Evolutionary conservation across 2,797 vertebrate species (phyloP).

Genomic region (Carapus acus): DNA sequence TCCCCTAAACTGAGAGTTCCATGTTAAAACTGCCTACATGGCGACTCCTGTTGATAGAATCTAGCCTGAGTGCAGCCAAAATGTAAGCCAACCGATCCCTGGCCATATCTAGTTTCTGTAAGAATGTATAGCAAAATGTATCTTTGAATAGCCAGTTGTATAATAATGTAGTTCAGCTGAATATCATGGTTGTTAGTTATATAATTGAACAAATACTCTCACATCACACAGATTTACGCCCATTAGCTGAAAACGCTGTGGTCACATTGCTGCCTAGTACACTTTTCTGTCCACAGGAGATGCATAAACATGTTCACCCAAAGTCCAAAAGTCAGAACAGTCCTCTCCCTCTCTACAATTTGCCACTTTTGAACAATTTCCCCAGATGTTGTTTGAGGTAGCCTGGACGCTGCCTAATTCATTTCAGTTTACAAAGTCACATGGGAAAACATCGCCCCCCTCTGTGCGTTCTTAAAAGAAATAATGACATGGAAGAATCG

Average conservation of each 20-base stretch:
- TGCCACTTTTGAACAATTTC: conserved; percentile 24
- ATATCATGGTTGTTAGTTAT: too few species aligned
- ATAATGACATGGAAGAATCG: conserved; percentile 34
- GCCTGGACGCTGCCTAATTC: conserved; percentile 29
- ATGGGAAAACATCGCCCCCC: conserved; percentile 12
- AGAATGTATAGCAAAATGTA: too few species aligned
- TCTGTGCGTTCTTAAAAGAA: conserved; percentile 10
- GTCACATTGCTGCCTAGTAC: background rate
- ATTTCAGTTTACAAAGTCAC: conserved; percentile 16
- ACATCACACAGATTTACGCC: background rate
- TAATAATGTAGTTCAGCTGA: too few species aligned
- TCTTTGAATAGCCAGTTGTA: too few species aligned
- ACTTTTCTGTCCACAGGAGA: background rate
- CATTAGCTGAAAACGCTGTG: background rate
- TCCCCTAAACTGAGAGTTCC: too few species aligned
- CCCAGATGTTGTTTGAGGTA: conserved; percentile 26
- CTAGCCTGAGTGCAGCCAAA: too few species aligned
- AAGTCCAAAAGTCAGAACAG: conserved; percentile 4
- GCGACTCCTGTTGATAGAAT: too few species aligned
- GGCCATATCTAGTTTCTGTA: too few species aligned
- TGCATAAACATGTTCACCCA: background rate
- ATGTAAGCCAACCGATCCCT: too few species aligned
- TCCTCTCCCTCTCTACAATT: conserved; percentile 3
- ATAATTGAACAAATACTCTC: too few species aligned
- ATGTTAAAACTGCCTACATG: too few species aligned